Evolutionary conservation across 2,113 vertebrate genomes (phyloP).

Genomic region (Lepidothrix coronata): DNA sequence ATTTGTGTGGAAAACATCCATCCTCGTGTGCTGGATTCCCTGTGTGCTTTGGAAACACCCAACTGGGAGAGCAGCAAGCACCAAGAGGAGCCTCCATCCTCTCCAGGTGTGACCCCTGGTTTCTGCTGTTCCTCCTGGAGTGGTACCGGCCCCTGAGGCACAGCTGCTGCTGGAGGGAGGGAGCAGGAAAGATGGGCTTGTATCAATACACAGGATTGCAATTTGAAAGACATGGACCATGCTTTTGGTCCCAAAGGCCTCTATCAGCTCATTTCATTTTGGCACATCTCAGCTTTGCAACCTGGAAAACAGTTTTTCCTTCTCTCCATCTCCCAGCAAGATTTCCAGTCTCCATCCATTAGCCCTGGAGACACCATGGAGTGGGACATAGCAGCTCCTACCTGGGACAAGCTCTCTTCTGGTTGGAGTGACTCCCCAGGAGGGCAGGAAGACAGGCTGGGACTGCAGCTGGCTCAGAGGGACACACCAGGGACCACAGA

Average conservation of each 20-base stretch:
- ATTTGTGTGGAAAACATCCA: not conserved
- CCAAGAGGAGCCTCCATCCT: not conserved
- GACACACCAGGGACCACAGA: not conserved
- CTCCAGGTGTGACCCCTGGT: not conserved
- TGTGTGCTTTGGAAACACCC: not conserved
- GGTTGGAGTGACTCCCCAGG: not conserved
- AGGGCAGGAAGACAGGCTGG: not conserved
- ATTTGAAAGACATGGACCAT: fast-evolving
- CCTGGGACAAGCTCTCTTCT: too few relatives aligned
- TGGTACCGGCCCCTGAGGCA: fast-evolving
- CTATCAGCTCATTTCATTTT: not conserved
- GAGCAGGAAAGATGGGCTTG: not conserved
- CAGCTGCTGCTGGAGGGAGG: fast-evolving
- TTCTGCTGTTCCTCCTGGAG: not conserved
- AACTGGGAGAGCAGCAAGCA: not conserved
- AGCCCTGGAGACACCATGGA: not conserved
- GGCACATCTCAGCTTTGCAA: not conserved
- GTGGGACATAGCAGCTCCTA: not conserved
- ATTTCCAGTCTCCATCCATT: not conserved
- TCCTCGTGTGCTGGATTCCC: not conserved
- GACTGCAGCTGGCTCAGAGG: not conserved
- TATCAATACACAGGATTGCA: fast-evolving
- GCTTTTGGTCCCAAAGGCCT: not conserved
- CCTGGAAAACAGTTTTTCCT: not conserved
- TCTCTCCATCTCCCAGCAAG: not conserved